Base-by-base conservation (phyloP, 2,888 invertebrate genomes). In the Cataglyphis rosenhaueri region DNA sequence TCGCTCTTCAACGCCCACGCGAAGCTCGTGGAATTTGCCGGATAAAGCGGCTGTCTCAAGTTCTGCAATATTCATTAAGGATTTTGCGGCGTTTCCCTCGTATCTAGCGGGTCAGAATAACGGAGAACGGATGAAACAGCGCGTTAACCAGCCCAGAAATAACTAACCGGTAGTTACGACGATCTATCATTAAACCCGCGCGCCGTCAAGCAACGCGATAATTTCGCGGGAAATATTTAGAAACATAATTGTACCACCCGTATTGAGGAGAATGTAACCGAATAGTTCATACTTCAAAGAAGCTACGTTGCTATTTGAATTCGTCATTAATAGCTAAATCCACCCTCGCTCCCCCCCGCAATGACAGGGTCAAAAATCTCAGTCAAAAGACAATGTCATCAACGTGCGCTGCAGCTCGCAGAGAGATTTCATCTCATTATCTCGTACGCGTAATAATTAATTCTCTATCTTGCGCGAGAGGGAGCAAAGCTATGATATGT, bases 31-130 rank as follows among this genome's bases (percentile, higher is more conserved):
- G 61, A 73, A 81, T 73, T 83, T 73, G 71, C 55, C 21, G 70
- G 48, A 65, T 79, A 65, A 21, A 57, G 74, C 74, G 38, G 68
- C 66, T 65, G 66, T 48, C 61, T 59, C 68, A 55, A 74, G 65
- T 81, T 81, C 71, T 61, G 65, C 65, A 59, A 73, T 65, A 81
- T 84, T 82, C 84, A 82, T 84, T 84, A 82, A 70, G 64, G 81
- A 75, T 84, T 84, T 73, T 74, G 55, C 81, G 82, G 57, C 10
- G 48, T 76, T 59, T 48, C 70, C 38, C 18, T n/a, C 12, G 10
- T 21, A 55, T 2, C 41, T 10, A 21, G n/a, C 44, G 21, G 65
- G 55, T 59, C 55, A 70, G 62, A 66, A 70, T 78, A 82, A 82
- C 41, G 18, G 21, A 32, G 66, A 32, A 44, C 57, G 59, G 68